These are phyloP conservation scores for Phrynocephalus versicolor DNA, from an alignment of 2,113 vertebrate species.

Conservation along the genomic window DNA sequence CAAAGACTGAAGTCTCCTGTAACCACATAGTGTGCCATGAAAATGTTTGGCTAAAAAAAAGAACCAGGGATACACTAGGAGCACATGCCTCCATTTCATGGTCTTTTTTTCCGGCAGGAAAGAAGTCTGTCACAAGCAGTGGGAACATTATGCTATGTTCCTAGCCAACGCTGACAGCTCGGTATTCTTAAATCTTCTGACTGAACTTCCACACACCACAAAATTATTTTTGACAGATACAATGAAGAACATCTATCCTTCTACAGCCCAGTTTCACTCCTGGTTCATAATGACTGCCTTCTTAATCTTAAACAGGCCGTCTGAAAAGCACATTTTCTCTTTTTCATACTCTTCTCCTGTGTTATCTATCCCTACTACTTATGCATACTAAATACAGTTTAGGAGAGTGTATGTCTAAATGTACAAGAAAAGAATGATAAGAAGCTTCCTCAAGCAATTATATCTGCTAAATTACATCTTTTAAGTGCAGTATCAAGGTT, in stretches of 20 bases:
- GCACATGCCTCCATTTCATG: neutral
- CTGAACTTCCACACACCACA: neutral
- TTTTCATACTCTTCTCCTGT: neutral
- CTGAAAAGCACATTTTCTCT: neutral
- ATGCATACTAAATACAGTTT: neutral
- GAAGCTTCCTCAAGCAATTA: neutral
- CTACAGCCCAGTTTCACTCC: neutral
- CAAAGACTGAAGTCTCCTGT: neutral
- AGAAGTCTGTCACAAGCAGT: neutral
- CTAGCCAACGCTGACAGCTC: neutral
- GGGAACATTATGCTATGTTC: neutral
- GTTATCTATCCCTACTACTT: neutral
- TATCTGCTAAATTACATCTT: neutral
- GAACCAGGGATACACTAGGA: neutral
- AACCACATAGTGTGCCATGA: neutral
- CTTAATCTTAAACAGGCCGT: neutral
- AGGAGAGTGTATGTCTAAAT: neutral
- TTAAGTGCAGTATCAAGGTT: neutral
- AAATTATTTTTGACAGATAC: conserved; percentile 3
- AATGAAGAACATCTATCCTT: neutral
- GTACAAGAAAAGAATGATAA: neutral
- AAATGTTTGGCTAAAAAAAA: neutral
- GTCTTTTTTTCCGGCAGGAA: neutral
- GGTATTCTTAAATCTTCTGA: neutral
- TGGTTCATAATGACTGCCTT: neutral